Conservation (phyloP, 2,888 invertebrate genomes). For the Heliconius ethilla region DNA sequence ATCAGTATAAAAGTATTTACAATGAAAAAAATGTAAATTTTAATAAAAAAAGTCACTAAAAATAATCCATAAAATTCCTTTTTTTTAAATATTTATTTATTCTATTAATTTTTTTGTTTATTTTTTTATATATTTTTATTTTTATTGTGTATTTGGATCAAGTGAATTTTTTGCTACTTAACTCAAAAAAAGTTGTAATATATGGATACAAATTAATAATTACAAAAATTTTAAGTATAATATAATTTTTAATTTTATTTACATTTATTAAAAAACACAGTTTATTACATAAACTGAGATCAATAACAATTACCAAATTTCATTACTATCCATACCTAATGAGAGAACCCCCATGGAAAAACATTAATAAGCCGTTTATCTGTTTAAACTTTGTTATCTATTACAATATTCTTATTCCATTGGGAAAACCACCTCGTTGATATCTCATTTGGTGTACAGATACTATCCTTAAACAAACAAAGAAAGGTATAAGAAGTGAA, state of each 20-base stretch:
- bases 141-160: neutral
- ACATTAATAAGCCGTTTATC: constrained; percentile 30
- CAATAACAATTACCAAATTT: neutral
- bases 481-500: constrained; percentile 61
- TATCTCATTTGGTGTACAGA: constrained; percentile 51
- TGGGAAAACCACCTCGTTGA: constrained; percentile 66
- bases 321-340: constrained; percentile 6
- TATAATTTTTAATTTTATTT: no score
- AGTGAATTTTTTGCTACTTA: neutral
- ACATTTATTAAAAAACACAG: no score
- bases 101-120: neutral
- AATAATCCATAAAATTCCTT: no score
- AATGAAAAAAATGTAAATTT: neutral
- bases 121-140: no score
- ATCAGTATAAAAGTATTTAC: constrained; percentile 11
- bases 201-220: no score
- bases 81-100: neutral
- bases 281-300: no score
- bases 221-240: no score
- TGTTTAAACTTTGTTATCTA: constrained; percentile 55
- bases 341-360: constrained; percentile 41
- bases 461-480: constrained; percentile 62
- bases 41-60: no score
- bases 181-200: no score
- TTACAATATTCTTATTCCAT: constrained; percentile 57